Evolutionary conservation across 1,140 invertebrate genomes (phyloP).

Genomic region (Drosophila obscura): DNA sequence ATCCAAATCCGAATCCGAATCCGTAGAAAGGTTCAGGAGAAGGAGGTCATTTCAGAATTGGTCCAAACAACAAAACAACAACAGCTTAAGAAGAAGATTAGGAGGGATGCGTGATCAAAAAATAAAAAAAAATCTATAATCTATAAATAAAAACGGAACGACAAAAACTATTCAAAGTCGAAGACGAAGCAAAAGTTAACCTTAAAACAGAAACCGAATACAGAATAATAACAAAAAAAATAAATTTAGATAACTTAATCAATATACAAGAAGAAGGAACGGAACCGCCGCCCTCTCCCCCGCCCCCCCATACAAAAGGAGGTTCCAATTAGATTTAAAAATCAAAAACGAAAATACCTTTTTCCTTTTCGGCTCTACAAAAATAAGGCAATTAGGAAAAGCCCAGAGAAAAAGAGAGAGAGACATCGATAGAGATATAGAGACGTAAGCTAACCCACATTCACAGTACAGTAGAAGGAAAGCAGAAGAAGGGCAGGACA

Average conservation of each 20-base stretch:
- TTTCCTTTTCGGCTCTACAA: slow-evolving; percentile 63
- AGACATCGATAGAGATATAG: slow-evolving; percentile 19
- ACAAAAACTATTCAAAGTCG: slow-evolving; percentile 34
- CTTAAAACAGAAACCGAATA: slow-evolving; percentile 27
- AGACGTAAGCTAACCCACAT: slow-evolving; percentile 23
- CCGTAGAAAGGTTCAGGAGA: slow-evolving; percentile 49
- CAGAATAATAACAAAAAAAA: slow-evolving; percentile 38
- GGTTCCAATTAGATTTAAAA: slow-evolving; percentile 6
- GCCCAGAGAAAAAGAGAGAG: slow-evolving; percentile 3
- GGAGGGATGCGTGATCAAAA: slow-evolving; percentile 87
- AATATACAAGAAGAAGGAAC: slow-evolving; percentile 40
- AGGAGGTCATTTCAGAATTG: slow-evolving; percentile 45
- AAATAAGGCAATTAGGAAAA: slow-evolving; percentile 36
- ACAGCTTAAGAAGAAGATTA: slow-evolving; percentile 67
- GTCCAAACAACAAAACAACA: slow-evolving; percentile 23
- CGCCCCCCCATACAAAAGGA: slow-evolving; percentile 16
- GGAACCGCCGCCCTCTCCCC: slow-evolving; percentile 3
- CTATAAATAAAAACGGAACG: slow-evolving; percentile 31
- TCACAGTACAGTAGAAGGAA: neutral
- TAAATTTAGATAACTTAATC: slow-evolving; percentile 52
- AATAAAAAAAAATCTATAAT: slow-evolving; percentile 10
- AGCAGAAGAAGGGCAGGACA: neutral
- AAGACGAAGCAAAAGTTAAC: slow-evolving; percentile 44
- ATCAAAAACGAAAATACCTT: slow-evolving; percentile 39
- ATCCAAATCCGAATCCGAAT: slow-evolving; percentile 8